Evolutionary conservation across 1,140 invertebrate species (phyloP), one percentile per base, ranked within the genome.

Genomic region (Grapholita molesta): DNA sequence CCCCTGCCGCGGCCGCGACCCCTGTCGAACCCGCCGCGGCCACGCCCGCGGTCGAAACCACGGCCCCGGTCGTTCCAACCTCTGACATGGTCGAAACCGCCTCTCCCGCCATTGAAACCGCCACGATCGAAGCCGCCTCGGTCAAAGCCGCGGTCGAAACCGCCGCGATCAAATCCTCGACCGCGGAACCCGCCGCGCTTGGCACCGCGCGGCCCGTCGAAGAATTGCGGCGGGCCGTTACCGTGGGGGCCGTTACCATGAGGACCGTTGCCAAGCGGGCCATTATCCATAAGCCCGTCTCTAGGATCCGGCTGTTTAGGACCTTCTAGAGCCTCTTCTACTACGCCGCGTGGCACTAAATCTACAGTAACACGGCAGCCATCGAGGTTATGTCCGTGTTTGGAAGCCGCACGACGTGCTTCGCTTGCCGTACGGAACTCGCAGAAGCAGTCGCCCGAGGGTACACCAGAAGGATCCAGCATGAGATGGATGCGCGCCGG

Each of bases 361-460:
- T 94, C 93, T 0, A 98, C 94, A 0, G 92, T 93, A 0, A 98
- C 91, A 0, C 93, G 89, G 64, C 94, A 94, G 2, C 93, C 93
- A 0, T 95, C 96, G 5, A 97, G 90, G 15, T 93, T 93, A 0
- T 93, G 77, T 0, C 95, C 94, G 82, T 97, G 95, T 80, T 97
- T 97, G 0, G 93, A 88, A 0, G 94, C 84, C 0, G 97, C 97
- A 66, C 92, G 89, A 8, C 94, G 89, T 1, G 96, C 96, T 77
- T 98, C 96, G 28, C 94, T 93, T 0, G 88, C 70, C 12, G 93
- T 94, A 8, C 92, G 88, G 82, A 98, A 98, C 82, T 98, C 97
- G 74, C 97, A 96, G 82, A 97, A 97, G 35, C 96, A 97, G 74
- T 97, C 95, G 0, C 97, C 97, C 0, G 94, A 94, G 0, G 96